Conservation (phyloP, 2,797 vertebrate genomes). For the Hemibagrus guttatus region DNA sequence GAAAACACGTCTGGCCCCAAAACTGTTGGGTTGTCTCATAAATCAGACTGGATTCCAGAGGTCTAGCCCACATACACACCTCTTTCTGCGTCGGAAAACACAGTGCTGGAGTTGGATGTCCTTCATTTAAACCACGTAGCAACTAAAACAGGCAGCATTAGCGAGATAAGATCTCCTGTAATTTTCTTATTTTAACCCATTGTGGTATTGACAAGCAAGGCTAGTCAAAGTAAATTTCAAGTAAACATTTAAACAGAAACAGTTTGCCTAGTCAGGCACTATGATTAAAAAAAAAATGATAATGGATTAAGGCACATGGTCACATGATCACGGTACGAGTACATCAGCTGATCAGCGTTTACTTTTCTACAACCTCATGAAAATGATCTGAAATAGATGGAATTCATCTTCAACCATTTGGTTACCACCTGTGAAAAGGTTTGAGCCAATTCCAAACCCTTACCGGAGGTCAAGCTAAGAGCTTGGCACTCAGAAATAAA, state of each 20-base stretch:
- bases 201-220: neutral
- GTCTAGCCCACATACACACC: neutral
- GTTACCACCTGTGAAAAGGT: neutral
- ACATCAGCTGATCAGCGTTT: neutral
- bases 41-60: neutral
- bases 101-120: neutral
- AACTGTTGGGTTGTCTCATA: neutral
- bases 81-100: too few relatives aligned
- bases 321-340: neutral
- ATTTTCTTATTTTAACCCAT: neutral
- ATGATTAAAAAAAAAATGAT: neutral
- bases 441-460: neutral
- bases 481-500: slow-evolving; percentile 24
- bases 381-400: neutral
- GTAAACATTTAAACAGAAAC: neutral
- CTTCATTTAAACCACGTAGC: neutral
- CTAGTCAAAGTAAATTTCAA: neutral
- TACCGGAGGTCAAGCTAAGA: slow-evolving; percentile 2
- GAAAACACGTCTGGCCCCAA: neutral
- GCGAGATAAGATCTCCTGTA: neutral
- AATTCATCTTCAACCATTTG: neutral
- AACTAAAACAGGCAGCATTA: neutral
- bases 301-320: neutral
- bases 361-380: neutral
- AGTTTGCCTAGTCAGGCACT: neutral